These are phyloP conservation scores for Pterostichus niger DNA, from an alignment of 2,888 invertebrate genomes.

Conservation along the genomic window DNA sequence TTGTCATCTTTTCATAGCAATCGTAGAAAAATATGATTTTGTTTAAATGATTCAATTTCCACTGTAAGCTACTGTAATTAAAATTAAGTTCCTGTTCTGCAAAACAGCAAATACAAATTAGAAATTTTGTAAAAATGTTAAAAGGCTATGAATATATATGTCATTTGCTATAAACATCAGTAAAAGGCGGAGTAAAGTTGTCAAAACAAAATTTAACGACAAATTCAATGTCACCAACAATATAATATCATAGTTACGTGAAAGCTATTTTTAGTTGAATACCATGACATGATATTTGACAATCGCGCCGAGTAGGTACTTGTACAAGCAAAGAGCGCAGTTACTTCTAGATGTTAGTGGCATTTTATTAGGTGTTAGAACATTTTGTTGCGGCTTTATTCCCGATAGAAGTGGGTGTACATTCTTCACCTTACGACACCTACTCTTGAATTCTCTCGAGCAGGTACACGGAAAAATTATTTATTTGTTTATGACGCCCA, in stretches of 20 bases:
- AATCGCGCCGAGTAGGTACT: background rate
- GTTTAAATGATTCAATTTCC: too few species aligned
- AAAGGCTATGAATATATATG: background rate
- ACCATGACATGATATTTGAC: constrained; percentile 33
- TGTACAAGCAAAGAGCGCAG: background rate
- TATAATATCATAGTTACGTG: constrained; percentile 31
- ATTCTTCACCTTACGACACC: constrained; percentile 29
- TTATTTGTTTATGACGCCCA: constrained; percentile 19
- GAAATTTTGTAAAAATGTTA: too few species aligned
- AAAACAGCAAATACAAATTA: too few species aligned
- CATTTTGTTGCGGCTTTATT: constrained; percentile 55
- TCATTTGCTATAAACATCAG: background rate
- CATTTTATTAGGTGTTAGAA: constrained; percentile 64
- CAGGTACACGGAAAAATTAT: constrained; percentile 4
- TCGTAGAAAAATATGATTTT: too few species aligned
- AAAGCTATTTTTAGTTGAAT: constrained; percentile 39
- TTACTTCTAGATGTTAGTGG: constrained; percentile 22
- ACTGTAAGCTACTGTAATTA: too few species aligned
- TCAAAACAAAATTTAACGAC: constrained; percentile 42
- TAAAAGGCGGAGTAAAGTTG: background rate
- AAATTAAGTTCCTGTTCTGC: too few species aligned
- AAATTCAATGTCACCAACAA: constrained; percentile 40
- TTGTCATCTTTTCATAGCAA: too few species aligned
- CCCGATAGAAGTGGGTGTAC: background rate
- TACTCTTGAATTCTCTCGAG: background rate